Conservation (phyloP, 2,888 invertebrate species). For the Aplocera efformata region DNA sequence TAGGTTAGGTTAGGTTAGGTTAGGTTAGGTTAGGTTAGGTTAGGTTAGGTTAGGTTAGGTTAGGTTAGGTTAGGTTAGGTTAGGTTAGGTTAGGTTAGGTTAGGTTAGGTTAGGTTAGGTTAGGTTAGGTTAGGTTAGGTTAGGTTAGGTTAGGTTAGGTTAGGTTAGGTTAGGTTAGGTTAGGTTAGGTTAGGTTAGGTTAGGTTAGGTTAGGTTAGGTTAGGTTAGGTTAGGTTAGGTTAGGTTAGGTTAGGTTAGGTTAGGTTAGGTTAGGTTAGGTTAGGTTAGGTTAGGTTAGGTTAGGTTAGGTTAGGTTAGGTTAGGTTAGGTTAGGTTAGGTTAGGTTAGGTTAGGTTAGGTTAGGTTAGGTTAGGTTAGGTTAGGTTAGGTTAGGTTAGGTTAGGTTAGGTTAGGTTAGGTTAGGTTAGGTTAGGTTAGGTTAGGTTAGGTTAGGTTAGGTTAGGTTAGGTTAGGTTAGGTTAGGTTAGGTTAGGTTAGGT, state of each 20-base stretch:
- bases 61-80: conserved; percentile 24
- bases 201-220: conserved; percentile 24
- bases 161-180: conserved; percentile 24
- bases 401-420: conserved; percentile 18
- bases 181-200: conserved; percentile 24
- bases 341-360: conserved; percentile 24
- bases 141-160: conserved; percentile 25
- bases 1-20: conserved; percentile 27
- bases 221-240: conserved; percentile 23
- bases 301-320: conserved; percentile 27
- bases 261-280: conserved; percentile 20
- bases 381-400: conserved; percentile 19
- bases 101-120: conserved; percentile 18
- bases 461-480: conserved; percentile 24
- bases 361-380: conserved; percentile 24
- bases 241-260: conserved; percentile 19
- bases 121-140: conserved; percentile 25
- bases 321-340: conserved; percentile 22
- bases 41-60: conserved; percentile 24
- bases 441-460: conserved; percentile 25
- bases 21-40: conserved; percentile 22
- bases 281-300: conserved; percentile 26
- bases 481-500: conserved; percentile 24
- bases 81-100: conserved; percentile 19
- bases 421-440: conserved; percentile 25